Percentiles rank a stretch among this genome's conserved stretches.
Conservation (phyloP, 2,888 invertebrate species). For the Mesorhabditis spiculigera region DNA sequence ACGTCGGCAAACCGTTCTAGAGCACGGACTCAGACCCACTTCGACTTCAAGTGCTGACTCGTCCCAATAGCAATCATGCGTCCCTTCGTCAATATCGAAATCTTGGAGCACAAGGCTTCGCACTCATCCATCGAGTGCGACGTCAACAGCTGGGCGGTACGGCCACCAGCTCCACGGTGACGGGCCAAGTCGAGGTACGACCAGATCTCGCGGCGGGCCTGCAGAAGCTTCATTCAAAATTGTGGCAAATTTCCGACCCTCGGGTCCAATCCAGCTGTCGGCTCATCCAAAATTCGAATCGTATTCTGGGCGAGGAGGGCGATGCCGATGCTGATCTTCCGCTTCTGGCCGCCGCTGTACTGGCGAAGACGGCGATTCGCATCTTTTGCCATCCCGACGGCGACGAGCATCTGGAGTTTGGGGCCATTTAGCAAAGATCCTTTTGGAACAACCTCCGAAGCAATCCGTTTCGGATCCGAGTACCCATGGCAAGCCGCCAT, state of each 20-base stretch:
- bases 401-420: slow-evolving; percentile 19
- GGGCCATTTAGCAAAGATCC: too few species aligned
- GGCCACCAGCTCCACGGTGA: slow-evolving; percentile 10
- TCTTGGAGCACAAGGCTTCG: slow-evolving; percentile 49
- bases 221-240: neutral
- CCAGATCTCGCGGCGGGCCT: slow-evolving; percentile 68
- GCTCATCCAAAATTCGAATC: slow-evolving; percentile 67
- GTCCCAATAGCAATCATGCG: slow-evolving; percentile 49
- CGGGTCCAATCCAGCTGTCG: slow-evolving; percentile 32
- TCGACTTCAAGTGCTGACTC: slow-evolving; percentile 49
- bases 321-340: slow-evolving; percentile 71
- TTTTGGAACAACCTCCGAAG: too few species aligned
- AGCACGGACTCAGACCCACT: slow-evolving; percentile 19
- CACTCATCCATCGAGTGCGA: slow-evolving; percentile 60
- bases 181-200: slow-evolving; percentile 27
- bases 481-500: slow-evolving; percentile 20
- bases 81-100: slow-evolving; percentile 55
- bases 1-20: neutral
- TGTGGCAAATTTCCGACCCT: slow-evolving; percentile 58
- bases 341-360: slow-evolving; percentile 56
- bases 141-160: slow-evolving; percentile 61
- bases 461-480: neutral
- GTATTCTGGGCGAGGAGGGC: slow-evolving; percentile 73
- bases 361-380: slow-evolving; percentile 30
- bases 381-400: slow-evolving; percentile 33